Evolutionary conservation across 2,797 vertebrate species (phyloP).

Genomic region (Zenarchopterus dispar): DNA sequence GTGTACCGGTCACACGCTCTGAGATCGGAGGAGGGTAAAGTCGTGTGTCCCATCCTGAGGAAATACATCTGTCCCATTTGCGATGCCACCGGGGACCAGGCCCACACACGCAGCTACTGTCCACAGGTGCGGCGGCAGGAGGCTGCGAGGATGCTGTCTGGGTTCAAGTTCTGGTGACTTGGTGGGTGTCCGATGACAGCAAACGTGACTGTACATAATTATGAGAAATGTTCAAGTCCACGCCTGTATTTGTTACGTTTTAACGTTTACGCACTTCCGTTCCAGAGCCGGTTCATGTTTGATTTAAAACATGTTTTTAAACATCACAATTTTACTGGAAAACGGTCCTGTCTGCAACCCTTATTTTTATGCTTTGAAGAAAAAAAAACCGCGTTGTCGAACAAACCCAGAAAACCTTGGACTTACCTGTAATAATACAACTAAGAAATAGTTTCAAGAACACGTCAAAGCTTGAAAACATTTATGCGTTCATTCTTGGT

Average conservation of each 20-base stretch:
- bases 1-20: slow-evolving; percentile 85
- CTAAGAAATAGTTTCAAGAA: too few relatives aligned
- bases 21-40: slow-evolving; percentile 75
- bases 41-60: slow-evolving; percentile 85
- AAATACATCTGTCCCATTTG: slow-evolving; percentile 86
- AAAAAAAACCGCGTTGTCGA: too few relatives aligned
- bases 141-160: not conserved
- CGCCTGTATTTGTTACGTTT: slow-evolving; percentile 10
- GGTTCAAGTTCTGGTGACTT: slow-evolving; percentile 25
- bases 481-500: too few relatives aligned
- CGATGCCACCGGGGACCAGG: slow-evolving; percentile 81
- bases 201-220: slow-evolving; percentile 44
- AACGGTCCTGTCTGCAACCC: too few relatives aligned
- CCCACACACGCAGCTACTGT: slow-evolving; percentile 89
- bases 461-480: too few relatives aligned
- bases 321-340: too few relatives aligned
- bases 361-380: too few relatives aligned
- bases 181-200: not conserved
- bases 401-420: too few relatives aligned
- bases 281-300: slow-evolving; percentile 12
- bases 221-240: not conserved
- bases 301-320: not conserved
- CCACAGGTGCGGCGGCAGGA: slow-evolving; percentile 43
- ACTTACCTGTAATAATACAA: too few relatives aligned
- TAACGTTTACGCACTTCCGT: slow-evolving; percentile 6